Conservation (phyloP, 2,797 vertebrate species). For the Balearica regulorum region DNA sequence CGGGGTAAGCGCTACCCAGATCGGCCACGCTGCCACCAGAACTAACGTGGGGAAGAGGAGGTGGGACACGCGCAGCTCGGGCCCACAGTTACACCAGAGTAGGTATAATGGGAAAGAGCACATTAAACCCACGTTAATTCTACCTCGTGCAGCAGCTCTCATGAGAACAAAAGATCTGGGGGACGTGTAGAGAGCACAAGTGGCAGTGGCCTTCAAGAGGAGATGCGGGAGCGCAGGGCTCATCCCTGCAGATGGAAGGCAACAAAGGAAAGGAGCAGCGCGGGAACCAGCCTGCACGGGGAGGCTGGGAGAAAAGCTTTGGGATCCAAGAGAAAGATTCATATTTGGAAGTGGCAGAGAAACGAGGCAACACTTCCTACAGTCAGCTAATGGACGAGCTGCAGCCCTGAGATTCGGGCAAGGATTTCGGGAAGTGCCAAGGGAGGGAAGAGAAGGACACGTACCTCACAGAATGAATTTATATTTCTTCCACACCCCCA, state of each 20-base stretch:
- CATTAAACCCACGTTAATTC: background rate
- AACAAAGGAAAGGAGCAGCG: background rate
- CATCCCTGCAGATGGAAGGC: background rate
- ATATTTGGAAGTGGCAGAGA: background rate
- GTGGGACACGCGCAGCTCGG: background rate
- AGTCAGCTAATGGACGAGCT: conserved; percentile 6
- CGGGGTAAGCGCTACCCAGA: fast-evolving
- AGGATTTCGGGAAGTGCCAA: background rate
- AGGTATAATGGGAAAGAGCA: background rate
- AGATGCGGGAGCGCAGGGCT: background rate
- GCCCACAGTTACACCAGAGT: background rate
- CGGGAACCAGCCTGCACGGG: background rate
- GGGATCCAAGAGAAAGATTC: background rate
- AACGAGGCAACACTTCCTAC: conserved; percentile 13
- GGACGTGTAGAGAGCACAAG: background rate
- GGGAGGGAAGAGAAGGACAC: conserved; percentile 19
- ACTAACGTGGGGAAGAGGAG: background rate
- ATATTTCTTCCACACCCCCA: conserved; percentile 16
- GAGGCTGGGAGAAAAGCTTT: background rate
- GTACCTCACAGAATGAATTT: background rate
- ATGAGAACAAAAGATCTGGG: background rate
- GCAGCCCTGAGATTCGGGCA: background rate
- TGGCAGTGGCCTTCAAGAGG: background rate
- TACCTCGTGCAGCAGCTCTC: background rate
- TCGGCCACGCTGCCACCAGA: background rate